Evolutionary conservation across 1,140 invertebrate genomes (phyloP).

Genomic region (Delia radicum): DNA sequence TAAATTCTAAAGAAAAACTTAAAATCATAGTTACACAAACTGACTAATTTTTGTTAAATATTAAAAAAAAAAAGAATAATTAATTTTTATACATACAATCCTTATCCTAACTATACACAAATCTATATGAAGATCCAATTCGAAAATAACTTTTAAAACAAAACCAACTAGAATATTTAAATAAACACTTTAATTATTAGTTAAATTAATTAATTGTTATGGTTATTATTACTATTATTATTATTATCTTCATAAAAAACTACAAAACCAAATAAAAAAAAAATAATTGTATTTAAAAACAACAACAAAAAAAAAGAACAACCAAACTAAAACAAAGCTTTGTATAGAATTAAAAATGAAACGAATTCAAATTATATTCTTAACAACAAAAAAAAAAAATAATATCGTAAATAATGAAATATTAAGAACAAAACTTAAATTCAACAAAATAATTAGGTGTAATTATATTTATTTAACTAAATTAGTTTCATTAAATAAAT

Average conservation of each 20-base stretch:
- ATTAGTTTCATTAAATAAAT: conserved; percentile 24
- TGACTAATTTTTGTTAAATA: not conserved
- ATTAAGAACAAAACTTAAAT: not conserved
- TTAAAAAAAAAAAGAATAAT: not conserved
- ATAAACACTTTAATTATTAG: conserved; percentile 21
- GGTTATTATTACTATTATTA: conserved; percentile 11
- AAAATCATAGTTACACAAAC: not conserved
- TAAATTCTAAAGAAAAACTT: no score
- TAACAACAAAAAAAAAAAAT: not conserved
- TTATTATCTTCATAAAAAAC: not conserved
- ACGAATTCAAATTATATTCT: conserved; percentile 13
- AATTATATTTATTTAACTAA: conserved; percentile 22
- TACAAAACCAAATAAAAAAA: not conserved
- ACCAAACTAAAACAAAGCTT: not conserved
- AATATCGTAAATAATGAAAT: not conserved
- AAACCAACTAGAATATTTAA: not conserved
- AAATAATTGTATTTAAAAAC: not conserved
- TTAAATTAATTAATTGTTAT: conserved; percentile 24
- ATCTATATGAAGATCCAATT: conserved; percentile 1
- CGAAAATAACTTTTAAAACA: not conserved
- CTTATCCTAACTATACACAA: no score
- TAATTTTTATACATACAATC: no score
- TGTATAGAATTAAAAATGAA: not conserved
- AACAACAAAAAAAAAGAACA: not conserved
- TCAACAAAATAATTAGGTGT: conserved; percentile 6